Percentiles rank a stretch among this genome's conserved stretches.
Evolutionary conservation across 2,888 invertebrate species (phyloP).

Genomic region (Orchesella flavescens): DNA sequence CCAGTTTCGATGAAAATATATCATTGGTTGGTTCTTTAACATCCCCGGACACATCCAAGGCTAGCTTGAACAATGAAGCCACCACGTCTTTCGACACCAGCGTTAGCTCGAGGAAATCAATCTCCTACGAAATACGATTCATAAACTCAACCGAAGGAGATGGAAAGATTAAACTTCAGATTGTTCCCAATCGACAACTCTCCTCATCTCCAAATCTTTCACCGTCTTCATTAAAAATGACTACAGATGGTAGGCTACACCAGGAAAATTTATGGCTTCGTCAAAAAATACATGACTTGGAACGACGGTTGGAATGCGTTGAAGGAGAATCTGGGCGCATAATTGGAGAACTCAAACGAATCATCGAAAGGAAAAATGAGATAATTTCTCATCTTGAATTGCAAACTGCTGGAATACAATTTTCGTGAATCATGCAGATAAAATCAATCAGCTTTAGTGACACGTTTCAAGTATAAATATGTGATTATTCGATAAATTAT

Average conservation of each 20-base stretch:
- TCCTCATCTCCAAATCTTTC: background rate
- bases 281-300: conserved; percentile 24
- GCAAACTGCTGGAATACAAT: conserved; percentile 37
- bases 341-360: conserved; percentile 31
- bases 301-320: conserved; percentile 30
- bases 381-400: conserved; percentile 43
- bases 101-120: conserved; percentile 20
- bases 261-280: conserved; percentile 38
- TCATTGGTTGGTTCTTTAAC: background rate
- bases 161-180: conserved; percentile 39
- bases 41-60: background rate
- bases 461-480: background rate
- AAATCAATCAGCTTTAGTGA: background rate
- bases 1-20: too few species aligned
- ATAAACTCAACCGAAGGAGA: conserved; percentile 40
- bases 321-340: conserved; percentile 44
- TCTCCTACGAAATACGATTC: conserved; percentile 48
- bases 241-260: background rate
- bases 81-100: background rate
- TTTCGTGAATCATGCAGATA: background rate
- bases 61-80: too few species aligned
- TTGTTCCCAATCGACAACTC: conserved; percentile 14
- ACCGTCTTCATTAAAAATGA: background rate
- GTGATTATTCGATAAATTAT: background rate
- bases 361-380: conserved; percentile 46